phyloP scores from a whole-genome alignment of 2,888 invertebrate genomes.

The Caenorhabditis parvicauda region DNA sequence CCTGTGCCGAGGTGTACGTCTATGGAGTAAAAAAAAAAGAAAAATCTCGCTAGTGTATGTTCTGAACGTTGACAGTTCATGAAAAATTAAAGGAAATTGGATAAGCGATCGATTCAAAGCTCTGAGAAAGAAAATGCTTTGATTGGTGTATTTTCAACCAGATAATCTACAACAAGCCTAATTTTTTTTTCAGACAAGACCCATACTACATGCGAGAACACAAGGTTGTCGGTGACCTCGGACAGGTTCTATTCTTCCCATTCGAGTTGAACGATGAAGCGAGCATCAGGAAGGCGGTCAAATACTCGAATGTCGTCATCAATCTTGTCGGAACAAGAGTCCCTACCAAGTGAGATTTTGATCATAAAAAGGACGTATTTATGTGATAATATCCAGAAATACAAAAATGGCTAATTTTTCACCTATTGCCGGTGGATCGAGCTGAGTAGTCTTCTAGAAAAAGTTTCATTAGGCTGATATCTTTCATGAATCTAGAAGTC shows the following conservation, averaged over 20 bases:
- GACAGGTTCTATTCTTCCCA: conserved; percentile 67
- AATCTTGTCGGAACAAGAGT: conserved; percentile 88
- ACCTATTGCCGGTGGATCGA: too few species aligned
- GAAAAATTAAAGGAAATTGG: too few species aligned
- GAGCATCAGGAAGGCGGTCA: conserved; percentile 73
- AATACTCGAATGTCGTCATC: conserved; percentile 93
- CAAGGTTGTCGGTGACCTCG: conserved; percentile 87
- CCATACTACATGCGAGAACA: conserved; percentile 76
- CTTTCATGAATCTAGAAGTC: too few species aligned
- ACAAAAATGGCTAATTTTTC: too few species aligned
- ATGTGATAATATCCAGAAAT: neutral
- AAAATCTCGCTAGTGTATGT: neutral
- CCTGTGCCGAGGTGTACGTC: too few species aligned
- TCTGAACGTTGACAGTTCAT: too few species aligned
- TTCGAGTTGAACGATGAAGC: conserved; percentile 82
- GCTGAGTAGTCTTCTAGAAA: too few species aligned
- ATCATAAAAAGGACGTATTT: neutral
- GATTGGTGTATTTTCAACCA: too few species aligned
- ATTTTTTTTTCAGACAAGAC: conserved; percentile 67
- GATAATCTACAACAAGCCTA: too few species aligned
- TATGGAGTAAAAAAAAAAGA: neutral
- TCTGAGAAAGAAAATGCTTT: too few species aligned
- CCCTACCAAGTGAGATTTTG: conserved; percentile 74
- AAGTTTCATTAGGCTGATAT: too few species aligned
- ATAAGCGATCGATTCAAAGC: too few species aligned